Base-by-base conservation (phyloP, 2,888 invertebrate species). In the Agrotis puta region DNA sequence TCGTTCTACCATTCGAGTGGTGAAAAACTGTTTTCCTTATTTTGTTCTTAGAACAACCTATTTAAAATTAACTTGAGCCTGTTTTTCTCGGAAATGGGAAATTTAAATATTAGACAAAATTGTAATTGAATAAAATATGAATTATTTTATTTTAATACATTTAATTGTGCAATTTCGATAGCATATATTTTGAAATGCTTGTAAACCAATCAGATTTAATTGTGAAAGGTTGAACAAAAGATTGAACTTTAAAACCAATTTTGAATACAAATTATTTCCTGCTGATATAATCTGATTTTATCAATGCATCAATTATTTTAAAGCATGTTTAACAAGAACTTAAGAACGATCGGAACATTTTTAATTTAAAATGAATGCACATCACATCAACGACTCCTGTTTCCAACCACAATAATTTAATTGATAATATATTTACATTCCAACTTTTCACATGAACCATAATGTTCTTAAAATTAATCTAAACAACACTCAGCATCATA, bases 11-110 rank as follows among this genome's bases (percentile, higher is more conserved):
- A 91, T 85, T 90, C 58, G 83, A 75, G 90, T 92, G 94, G 94
- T 94, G 90, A 89, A 92, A 91, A 92, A 92, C 82, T 88, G 84
- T 88, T 90, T 89, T 67, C 51, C 14, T 79, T 79, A 64, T 90
- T 92, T 85, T 87, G 95, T 95, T 95, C 95, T 87, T 95, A 95
- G 94, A 95, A 95, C 95, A 88, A 88, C 88, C 85, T 88, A 87
- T 88, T 87, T 80, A 63, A 68, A 72, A 75, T 70, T 74, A 39
- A 66, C 47, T 69, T 70, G 61, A 85, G 77, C 74, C 74, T 86
- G 65, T 86, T 78, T 33, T 67, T 54, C n/a, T 76, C 53, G 61
- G 74, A 80, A 72, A 77, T 39, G 14, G 11, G 18, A 39, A n/a
- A 9, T 64, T 54, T 14, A 18, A 7, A 63, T 16, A 2, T n/a